phyloP scores from a whole-genome alignment of 2,113 vertebrate genomes.

The Saimiri boliviensis region DNA sequence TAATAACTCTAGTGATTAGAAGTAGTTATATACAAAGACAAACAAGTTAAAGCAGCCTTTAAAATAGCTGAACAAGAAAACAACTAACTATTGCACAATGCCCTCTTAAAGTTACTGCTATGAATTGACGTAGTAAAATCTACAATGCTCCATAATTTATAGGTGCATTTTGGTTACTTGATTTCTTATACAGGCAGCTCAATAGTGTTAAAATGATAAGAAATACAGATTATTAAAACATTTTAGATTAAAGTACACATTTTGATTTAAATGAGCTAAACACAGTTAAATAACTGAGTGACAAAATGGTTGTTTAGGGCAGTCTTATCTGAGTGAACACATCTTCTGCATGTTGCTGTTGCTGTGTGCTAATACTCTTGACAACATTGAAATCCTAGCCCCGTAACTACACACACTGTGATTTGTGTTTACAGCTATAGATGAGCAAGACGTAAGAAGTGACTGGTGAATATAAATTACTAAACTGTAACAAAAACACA shows the following conservation, averaged over 20 bases:
- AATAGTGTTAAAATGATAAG: constrained; percentile 84
- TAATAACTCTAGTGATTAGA: constrained; percentile 85
- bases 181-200: constrained; percentile 86
- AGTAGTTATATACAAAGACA: constrained; percentile 88
- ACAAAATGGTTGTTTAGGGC: constrained; percentile 64
- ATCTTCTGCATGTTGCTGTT: constrained; percentile 53
- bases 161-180: constrained; percentile 84
- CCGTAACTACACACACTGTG: constrained; percentile 76
- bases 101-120: constrained; percentile 89
- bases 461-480: constrained; percentile 82
- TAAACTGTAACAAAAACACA: constrained; percentile 76
- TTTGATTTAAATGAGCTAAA: constrained; percentile 79
- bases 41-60: constrained; percentile 88
- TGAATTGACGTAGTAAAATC: constrained; percentile 81
- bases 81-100: constrained; percentile 91
- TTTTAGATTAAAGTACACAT: constrained; percentile 79
- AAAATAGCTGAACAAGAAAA: constrained; percentile 86
- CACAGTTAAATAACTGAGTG: constrained; percentile 74
- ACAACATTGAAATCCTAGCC: constrained; percentile 77
- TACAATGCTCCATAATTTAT: constrained; percentile 84
- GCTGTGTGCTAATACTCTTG: constrained; percentile 59
- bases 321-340: constrained; percentile 72
- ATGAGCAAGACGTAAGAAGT: constrained; percentile 73
- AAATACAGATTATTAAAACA: constrained; percentile 76
- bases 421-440: constrained; percentile 78